Percentiles rank a stretch among this genome's conserved stretches.
Evolutionary conservation across 2,888 invertebrate genomes (phyloP).

Genomic region (Eurois occulta): DNA sequence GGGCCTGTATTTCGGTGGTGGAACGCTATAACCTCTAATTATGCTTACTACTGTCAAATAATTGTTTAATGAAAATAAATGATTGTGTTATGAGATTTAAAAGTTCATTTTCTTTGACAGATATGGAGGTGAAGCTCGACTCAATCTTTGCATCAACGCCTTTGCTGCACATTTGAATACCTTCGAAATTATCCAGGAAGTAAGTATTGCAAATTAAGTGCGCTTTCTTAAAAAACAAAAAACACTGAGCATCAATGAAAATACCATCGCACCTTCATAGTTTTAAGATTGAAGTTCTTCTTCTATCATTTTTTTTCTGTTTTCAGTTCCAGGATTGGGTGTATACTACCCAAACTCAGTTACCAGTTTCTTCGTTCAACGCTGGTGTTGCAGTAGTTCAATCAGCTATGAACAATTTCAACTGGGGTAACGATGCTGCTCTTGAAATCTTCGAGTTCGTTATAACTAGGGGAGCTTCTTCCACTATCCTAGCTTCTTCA

Average conservation of each 20-base stretch:
- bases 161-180: slow-evolving; percentile 78
- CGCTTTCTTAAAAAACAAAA: neutral
- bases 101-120: slow-evolving; percentile 68
- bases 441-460: slow-evolving; percentile 73
- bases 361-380: slow-evolving; percentile 75
- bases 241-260: neutral
- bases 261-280: neutral
- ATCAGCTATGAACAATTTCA: slow-evolving; percentile 76
- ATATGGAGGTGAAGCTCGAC: slow-evolving; percentile 82
- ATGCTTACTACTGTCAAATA: neutral
- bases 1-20: neutral
- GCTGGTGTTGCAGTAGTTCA: slow-evolving; percentile 72
- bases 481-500: slow-evolving; percentile 73
- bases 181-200: slow-evolving; percentile 65
- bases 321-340: slow-evolving; percentile 85
- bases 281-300: neutral
- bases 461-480: slow-evolving; percentile 72
- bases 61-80: neutral
- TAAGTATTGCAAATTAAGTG: slow-evolving; percentile 53
- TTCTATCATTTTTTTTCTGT: neutral
- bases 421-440: slow-evolving; percentile 80
- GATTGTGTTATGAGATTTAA: neutral
- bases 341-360: slow-evolving; percentile 75
- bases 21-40: neutral
- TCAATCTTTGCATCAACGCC: slow-evolving; percentile 75